These are phyloP conservation scores for Scophthalmus maximus DNA, from an alignment of 2,113 vertebrate species.

Conservation along the genomic window DNA sequence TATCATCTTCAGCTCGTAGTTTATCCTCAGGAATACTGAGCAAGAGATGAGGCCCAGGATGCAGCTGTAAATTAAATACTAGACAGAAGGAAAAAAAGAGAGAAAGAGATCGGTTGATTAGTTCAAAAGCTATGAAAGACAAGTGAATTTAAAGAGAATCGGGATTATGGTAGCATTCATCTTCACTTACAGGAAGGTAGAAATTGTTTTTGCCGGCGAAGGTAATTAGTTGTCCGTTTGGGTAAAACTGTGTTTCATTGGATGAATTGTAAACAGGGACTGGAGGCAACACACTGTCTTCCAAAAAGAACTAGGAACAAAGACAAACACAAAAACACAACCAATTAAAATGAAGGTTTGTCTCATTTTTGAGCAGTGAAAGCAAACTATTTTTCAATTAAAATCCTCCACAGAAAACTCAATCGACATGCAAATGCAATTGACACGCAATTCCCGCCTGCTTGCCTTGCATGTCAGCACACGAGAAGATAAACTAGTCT, in stretches of 20 bases:
- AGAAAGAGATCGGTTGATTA: not conserved
- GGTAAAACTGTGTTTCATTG: slow-evolving; percentile 84
- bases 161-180: not conserved
- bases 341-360: slow-evolving; percentile 20
- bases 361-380: not conserved
- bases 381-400: not conserved
- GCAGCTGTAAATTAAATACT: slow-evolving; percentile 99
- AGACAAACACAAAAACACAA: slow-evolving; percentile 28
- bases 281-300: slow-evolving; percentile 76
- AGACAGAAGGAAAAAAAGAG: slow-evolving; percentile 32
- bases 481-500: slow-evolving; percentile 32
- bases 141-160: not conserved
- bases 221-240: slow-evolving; percentile 79
- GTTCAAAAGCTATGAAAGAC: slow-evolving; percentile 1
- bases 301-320: slow-evolving; percentile 91
- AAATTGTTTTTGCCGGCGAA: slow-evolving; percentile 88
- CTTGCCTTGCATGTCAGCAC: slow-evolving; percentile 2
- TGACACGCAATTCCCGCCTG: slow-evolving; percentile 6
- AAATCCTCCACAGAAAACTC: slow-evolving; percentile 6
- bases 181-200: slow-evolving; percentile 93
- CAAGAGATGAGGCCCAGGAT: slow-evolving; percentile 96
- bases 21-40: slow-evolving; percentile 96
- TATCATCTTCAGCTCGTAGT: slow-evolving; percentile 97
- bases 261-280: slow-evolving; percentile 85
- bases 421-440: slow-evolving; percentile 19